Evolutionary conservation across 2,113 vertebrate species (phyloP), one percentile per base, ranked within the genome.

Genomic region (Pachycephala philippinensis): DNA sequence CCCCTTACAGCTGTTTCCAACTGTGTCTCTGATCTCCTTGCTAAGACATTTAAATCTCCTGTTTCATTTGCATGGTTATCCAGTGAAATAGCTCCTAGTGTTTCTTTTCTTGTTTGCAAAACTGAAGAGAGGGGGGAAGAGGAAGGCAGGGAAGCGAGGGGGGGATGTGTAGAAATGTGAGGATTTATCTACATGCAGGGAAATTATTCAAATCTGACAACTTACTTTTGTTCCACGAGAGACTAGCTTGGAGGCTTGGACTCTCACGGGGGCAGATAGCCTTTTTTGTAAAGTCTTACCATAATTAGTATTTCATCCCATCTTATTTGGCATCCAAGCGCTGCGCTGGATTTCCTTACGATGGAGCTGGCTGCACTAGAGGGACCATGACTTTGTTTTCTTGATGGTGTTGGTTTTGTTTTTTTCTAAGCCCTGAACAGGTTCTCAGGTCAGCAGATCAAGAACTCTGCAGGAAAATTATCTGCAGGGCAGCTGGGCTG

Each of bases 161-260:
- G 45, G n/a, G 57, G 9, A 10, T 42, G 45, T 26, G 54, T 30
- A 94, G 75, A 87, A 95, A 96, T 90, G 61, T 37, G 82, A 88
- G 90, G 89, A 90, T 96, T 97, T 97, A 95, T 97, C 94, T 96
- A 82, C 92, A 81, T 89, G 89, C 95, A 81, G 94, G 77, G 86
- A 97, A 97, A 97, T 98, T 98, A 98, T 97, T 98, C 94, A 96
- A 97, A 97, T 97, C 95, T 96, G 93, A 96, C 90, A 96, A 97
- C 95, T 97, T 94, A 97, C 92, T 97, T 97, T 96, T 97, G 96
- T 98, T 96, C 84, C 96, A 95, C 2, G 3, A 75, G 93, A 97
- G 94, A 92, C 92, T 95, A 89, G 95, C 97, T 98, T 89, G 78
- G 50, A 97, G 97, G 95, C 93, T 93, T 83, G 79, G 91, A 26